These are phyloP conservation scores for Aphodius sticticus DNA, from an alignment of 2,888 invertebrate species.

Conservation along the genomic window DNA sequence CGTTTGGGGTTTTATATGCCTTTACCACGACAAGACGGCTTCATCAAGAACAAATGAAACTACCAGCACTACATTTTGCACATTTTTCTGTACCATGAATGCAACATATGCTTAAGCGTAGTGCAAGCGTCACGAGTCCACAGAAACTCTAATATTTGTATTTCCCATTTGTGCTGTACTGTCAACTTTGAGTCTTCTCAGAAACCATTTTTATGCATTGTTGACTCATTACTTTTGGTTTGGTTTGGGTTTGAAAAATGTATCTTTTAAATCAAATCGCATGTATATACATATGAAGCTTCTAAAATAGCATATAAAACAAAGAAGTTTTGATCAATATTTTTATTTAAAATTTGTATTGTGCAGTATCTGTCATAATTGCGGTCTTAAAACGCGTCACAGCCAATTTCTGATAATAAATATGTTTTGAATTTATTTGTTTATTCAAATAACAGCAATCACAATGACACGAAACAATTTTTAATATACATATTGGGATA, in stretches of 20 bases:
- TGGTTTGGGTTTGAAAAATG: too few species aligned
- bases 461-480: background rate
- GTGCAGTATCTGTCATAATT: too few species aligned
- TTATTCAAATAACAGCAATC: conserved; percentile 4
- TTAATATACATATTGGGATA: background rate
- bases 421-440: background rate
- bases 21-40: background rate
- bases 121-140: background rate
- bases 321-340: too few species aligned
- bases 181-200: background rate
- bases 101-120: background rate
- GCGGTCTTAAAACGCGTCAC: too few species aligned
- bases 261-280: too few species aligned
- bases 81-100: background rate
- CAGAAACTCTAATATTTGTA: background rate
- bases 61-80: too few species aligned
- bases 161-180: background rate
- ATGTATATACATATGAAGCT: too few species aligned
- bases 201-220: background rate
- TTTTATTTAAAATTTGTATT: too few species aligned
- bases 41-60: background rate
- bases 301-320: background rate
- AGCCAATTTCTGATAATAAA: background rate
- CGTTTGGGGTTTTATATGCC: conserved; percentile 11
- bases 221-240: background rate